Evolutionary conservation across 2,113 vertebrate genomes (phyloP).

Genomic region (Benitochromis conjunctus): DNA sequence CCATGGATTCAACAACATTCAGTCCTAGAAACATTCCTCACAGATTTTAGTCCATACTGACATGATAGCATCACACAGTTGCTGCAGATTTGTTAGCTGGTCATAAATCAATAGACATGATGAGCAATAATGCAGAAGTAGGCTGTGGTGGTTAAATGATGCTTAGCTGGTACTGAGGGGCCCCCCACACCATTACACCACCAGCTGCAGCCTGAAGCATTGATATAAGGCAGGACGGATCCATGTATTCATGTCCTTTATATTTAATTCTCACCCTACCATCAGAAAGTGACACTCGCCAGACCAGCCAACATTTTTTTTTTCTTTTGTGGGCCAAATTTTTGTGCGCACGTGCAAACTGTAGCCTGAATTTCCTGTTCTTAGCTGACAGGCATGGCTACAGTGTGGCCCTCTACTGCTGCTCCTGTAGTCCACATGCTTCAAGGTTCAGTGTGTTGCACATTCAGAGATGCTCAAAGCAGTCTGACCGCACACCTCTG

Average conservation of each 20-base stretch:
- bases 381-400: neutral
- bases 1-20: neutral
- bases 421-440: neutral
- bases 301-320: neutral
- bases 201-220: neutral
- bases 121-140: neutral
- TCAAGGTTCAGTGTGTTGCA: neutral
- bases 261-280: neutral
- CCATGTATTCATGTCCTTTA: rapidly evolving
- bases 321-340: neutral
- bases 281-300: neutral
- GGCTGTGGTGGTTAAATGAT: neutral
- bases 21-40: neutral
- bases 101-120: neutral
- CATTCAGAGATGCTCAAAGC: neutral
- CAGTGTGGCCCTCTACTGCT: neutral
- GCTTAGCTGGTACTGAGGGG: rapidly evolving
- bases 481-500: neutral
- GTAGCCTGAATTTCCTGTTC: neutral
- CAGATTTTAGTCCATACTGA: neutral
- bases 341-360: neutral
- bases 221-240: neutral
- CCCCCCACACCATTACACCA: neutral
- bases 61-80: neutral
- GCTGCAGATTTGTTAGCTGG: neutral